A percentile compares a stretch with the other conserved stretches of the same genome.
These are phyloP conservation scores for Euglossa dilemma DNA, from an alignment of 1,140 invertebrate genomes.

Conservation along the genomic window DNA sequence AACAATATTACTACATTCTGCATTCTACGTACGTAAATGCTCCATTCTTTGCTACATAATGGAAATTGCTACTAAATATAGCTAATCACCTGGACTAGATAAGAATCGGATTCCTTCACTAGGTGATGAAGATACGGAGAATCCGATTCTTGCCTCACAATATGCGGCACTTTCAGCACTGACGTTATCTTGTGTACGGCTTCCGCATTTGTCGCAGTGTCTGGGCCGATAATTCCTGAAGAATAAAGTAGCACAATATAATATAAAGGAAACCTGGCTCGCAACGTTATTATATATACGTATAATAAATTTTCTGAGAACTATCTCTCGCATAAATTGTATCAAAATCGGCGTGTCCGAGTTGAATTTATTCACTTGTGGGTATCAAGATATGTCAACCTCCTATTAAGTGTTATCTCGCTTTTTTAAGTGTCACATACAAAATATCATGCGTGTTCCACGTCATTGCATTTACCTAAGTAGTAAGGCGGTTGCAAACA, in stretches of 20 bases:
- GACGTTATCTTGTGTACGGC: constrained; percentile 79
- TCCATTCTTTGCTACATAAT: too few relatives aligned
- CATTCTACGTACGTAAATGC: too few relatives aligned
- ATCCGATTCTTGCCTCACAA: constrained; percentile 74
- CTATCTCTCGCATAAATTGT: too few relatives aligned
- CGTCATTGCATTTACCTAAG: constrained; percentile 69
- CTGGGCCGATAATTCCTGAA: constrained; percentile 80
- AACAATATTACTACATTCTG: too few relatives aligned
- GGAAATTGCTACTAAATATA: too few relatives aligned
- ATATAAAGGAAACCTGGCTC: background rate
- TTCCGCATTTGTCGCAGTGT: constrained; percentile 74
- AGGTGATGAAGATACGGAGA: constrained; percentile 76
- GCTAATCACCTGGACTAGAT: constrained; percentile 72
- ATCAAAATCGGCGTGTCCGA: too few relatives aligned
- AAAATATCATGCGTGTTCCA: background rate
- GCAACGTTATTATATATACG: too few relatives aligned
- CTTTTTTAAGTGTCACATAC: background rate
- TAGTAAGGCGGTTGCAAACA: constrained; percentile 78
- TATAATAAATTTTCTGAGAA: too few relatives aligned
- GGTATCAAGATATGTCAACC: too few relatives aligned
- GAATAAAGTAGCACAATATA: background rate
- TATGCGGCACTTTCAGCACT: constrained; percentile 78
- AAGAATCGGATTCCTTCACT: constrained; percentile 75
- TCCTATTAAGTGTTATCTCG: too few relatives aligned
- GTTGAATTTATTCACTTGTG: too few relatives aligned